phyloP scores from a whole-genome alignment of 2,888 invertebrate species.

The Cremastinae sp. region DNA sequence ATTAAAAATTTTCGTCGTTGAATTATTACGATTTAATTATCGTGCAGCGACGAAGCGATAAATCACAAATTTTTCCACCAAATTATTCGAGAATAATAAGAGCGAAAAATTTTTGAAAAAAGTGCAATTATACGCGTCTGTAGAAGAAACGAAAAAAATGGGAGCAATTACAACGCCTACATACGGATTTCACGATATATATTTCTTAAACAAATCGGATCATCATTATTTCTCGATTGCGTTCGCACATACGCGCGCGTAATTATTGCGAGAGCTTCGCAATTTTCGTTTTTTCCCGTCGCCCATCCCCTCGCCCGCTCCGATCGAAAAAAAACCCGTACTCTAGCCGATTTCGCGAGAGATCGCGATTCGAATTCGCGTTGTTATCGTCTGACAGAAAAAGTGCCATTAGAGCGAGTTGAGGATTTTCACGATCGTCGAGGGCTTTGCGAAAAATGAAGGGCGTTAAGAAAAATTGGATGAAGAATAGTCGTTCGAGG shows the following conservation, averaged over 20 bases:
- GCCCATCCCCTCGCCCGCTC: background rate
- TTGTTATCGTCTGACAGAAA: slow-evolving; percentile 41
- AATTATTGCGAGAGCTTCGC: slow-evolving; percentile 44
- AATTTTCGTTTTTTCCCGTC: slow-evolving; percentile 41
- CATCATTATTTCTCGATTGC: slow-evolving; percentile 51
- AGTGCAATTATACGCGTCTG: background rate
- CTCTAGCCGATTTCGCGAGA: slow-evolving; percentile 34
- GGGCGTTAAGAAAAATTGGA: slow-evolving; percentile 16
- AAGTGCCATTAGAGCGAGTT: slow-evolving; percentile 73
- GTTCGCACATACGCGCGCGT: slow-evolving; percentile 23
- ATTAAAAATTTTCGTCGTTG: background rate
- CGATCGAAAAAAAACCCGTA: background rate
- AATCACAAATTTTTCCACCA: background rate
- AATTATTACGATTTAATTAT: background rate
- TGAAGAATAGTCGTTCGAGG: slow-evolving; percentile 59
- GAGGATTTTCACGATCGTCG: slow-evolving; percentile 72
- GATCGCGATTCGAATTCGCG: slow-evolving; percentile 63
- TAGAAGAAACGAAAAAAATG: slow-evolving; percentile 9
- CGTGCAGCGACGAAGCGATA: background rate
- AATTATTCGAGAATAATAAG: background rate
- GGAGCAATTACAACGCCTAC: slow-evolving; percentile 22
- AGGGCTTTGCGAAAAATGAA: slow-evolving; percentile 30
- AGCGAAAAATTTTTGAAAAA: background rate
- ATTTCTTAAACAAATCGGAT: slow-evolving; percentile 35
- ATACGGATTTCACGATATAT: slow-evolving; percentile 6